A percentile compares a stretch with the other conserved stretches of the same genome.
Evolutionary conservation across 2,113 vertebrate genomes (phyloP).

Genomic region (Erythrocercus mccallii): DNA sequence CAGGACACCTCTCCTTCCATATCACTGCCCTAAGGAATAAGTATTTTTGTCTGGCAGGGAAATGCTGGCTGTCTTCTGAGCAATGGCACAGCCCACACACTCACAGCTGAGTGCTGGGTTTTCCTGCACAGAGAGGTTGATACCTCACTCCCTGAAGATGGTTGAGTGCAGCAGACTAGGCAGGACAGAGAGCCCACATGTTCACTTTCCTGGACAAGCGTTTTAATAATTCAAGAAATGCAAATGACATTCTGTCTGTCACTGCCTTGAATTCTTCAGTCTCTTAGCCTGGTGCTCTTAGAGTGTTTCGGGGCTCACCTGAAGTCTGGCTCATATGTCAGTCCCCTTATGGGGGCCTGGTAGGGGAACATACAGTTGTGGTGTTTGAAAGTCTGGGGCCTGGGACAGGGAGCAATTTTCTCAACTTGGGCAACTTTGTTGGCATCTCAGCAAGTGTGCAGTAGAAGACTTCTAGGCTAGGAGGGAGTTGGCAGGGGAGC

Average conservation of each 20-base stretch:
- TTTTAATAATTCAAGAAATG: not conserved
- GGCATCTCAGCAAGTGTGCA: not conserved
- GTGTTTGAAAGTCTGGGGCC: not conserved
- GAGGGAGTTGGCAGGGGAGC: not conserved
- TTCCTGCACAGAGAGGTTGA: not conserved
- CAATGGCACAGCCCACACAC: not conserved
- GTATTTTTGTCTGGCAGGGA: not conserved
- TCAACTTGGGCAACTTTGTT: not conserved
- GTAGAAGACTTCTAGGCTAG: not conserved
- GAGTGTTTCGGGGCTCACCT: not conserved
- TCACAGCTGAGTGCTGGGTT: not conserved
- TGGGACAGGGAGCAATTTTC: not conserved
- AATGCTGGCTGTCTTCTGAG: not conserved
- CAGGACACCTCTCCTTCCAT: not conserved
- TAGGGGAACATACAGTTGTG: not conserved
- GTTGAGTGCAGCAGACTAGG: not conserved
- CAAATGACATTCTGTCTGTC: not conserved
- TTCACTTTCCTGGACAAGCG: not conserved
- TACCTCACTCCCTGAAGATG: not conserved
- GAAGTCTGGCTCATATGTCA: not conserved
- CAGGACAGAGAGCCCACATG: fast-evolving
- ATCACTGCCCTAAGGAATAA: not conserved
- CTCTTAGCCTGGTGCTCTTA: not conserved
- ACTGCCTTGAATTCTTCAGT: not conserved
- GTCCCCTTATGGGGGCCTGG: fast-evolving